These are phyloP conservation scores for Eulemur mongoz DNA, from an alignment of 2,797 vertebrate species.

Conservation along the genomic window DNA sequence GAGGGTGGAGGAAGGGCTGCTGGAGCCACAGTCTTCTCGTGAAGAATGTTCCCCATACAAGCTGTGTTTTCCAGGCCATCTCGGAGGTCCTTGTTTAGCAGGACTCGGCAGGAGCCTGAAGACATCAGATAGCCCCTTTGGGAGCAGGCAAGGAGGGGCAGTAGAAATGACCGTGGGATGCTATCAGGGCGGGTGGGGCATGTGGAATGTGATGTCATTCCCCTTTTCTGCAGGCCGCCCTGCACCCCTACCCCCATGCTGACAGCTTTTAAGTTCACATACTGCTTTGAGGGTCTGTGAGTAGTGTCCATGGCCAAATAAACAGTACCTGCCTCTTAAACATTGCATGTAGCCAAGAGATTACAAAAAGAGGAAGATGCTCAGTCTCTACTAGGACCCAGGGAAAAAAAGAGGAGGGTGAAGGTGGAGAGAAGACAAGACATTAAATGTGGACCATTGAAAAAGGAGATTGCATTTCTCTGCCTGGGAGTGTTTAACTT, in stretches of 20 bases:
- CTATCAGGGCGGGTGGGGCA: neutral
- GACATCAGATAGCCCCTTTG: neutral
- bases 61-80: neutral
- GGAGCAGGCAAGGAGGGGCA: neutral
- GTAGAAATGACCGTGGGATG: neutral
- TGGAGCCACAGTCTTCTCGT: neutral
- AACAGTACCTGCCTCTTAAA: neutral
- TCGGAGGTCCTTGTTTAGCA: neutral
- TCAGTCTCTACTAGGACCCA: neutral
- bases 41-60: neutral
- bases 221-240: neutral
- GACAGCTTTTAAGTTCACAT: neutral
- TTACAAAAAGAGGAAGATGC: neutral
- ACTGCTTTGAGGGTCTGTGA: neutral
- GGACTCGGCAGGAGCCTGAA: neutral
- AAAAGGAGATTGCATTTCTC: neutral
- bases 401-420: neutral
- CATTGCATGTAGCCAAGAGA: neutral
- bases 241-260: neutral
- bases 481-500: neutral
- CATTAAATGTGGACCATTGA: neutral
- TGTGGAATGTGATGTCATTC: too few species aligned
- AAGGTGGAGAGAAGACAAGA: neutral
- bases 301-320: neutral
- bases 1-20: neutral